A percentile compares a stretch with the other conserved stretches of the same genome.
These are phyloP conservation scores for Pseudomugil tenellus DNA, from an alignment of 2,797 vertebrate species.

Conservation along the genomic window DNA sequence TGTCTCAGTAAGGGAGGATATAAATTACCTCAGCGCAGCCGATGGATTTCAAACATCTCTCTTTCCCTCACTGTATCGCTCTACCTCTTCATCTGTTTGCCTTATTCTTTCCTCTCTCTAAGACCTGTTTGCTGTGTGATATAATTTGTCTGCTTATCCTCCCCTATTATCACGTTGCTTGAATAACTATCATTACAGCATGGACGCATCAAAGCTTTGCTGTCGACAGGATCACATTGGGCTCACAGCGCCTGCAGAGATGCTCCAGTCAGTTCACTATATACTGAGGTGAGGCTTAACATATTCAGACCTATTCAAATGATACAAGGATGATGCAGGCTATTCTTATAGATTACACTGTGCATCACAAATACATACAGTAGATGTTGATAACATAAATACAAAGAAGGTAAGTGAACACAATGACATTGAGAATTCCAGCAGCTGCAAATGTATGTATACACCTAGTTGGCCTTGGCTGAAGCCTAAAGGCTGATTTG, in stretches of 20 bases:
- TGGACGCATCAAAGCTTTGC: slow-evolving; percentile 70
- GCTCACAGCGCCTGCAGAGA: slow-evolving; percentile 71
- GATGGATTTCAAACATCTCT: slow-evolving; percentile 74
- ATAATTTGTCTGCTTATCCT: slow-evolving; percentile 78
- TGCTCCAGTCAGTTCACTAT: slow-evolving; percentile 71
- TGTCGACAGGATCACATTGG: slow-evolving; percentile 60
- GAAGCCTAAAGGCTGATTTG: slow-evolving; percentile 32
- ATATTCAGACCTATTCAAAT: slow-evolving; percentile 78
- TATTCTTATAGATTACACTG: slow-evolving; percentile 74
- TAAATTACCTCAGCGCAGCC: slow-evolving; percentile 73
- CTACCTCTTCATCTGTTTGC: slow-evolving; percentile 48
- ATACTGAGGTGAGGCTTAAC: slow-evolving; percentile 75
- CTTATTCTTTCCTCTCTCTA: slow-evolving; percentile 65
- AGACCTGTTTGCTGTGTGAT: slow-evolving; percentile 75
- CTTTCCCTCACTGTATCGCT: slow-evolving; percentile 46
- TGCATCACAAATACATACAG: slow-evolving; percentile 69
- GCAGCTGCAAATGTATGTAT: slow-evolving; percentile 37
- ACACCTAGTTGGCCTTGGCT: slow-evolving; percentile 47
- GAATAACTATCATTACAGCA: slow-evolving; percentile 82
- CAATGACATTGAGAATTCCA: slow-evolving; percentile 74
- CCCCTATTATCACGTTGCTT: slow-evolving; percentile 77
- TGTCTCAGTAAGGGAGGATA: slow-evolving; percentile 70
- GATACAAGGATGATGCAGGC: slow-evolving; percentile 65
- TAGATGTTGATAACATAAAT: slow-evolving; percentile 62
- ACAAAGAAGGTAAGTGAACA: slow-evolving; percentile 52